These are phyloP conservation scores for Alosa sapidissima DNA, from an alignment of 2,797 vertebrate genomes.

Conservation along the genomic window DNA sequence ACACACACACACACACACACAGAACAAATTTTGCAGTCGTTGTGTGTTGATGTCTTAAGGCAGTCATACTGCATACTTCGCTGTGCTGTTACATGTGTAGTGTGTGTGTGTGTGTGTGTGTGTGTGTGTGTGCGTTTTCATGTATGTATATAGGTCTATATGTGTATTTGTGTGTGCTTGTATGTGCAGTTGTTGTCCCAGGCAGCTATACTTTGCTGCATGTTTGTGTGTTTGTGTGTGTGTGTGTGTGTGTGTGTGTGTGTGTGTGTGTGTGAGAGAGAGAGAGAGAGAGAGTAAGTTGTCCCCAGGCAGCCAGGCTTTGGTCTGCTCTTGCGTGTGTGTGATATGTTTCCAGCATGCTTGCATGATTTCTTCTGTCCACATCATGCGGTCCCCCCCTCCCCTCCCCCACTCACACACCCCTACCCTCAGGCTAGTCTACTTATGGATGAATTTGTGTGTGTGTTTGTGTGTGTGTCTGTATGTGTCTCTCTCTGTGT, in stretches of 20 bases:
- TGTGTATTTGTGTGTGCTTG: neutral
- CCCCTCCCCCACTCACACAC: neutral
- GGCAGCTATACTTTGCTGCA: too few relatives aligned
- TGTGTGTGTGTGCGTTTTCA: neutral
- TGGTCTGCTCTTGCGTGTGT: slow-evolving; percentile 11
- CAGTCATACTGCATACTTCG: too few relatives aligned
- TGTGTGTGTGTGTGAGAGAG: neutral
- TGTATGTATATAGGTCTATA: neutral
- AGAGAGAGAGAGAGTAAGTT: neutral
- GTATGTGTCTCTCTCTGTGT: neutral
- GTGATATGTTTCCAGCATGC: neutral
- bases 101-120: neutral
- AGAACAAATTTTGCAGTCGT: too few relatives aligned
- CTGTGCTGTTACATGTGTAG: neutral
- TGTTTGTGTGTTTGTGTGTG: neutral
- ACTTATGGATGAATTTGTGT: neutral
- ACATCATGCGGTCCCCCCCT: neutral
- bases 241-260: neutral
- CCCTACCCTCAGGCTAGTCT: neutral
- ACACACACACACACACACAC: too few relatives aligned
- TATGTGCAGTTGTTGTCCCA: neutral
- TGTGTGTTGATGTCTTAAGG: too few relatives aligned
- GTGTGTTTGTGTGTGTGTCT: neutral
- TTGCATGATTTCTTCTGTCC: neutral
- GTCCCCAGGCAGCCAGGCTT: neutral